Base-by-base conservation (phyloP, 2,888 invertebrate genomes). In the Torymus tubicola region DNA sequence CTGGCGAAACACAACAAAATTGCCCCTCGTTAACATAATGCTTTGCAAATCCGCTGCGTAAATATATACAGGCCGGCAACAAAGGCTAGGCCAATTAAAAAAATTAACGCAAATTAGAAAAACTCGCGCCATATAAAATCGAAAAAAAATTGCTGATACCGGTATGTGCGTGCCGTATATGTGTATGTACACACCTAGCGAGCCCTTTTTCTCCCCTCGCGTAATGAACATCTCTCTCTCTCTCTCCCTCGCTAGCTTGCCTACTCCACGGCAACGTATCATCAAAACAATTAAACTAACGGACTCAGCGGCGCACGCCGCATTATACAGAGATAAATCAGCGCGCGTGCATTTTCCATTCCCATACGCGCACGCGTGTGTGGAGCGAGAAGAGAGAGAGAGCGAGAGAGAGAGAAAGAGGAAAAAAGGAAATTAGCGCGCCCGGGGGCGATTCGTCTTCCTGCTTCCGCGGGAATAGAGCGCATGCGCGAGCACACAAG, bases 211-310 rank as follows among this genome's bases (percentile, higher is more conserved):
- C 31, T 8, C 31, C 31, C 31, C 31, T 31, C 31, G 31, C 31
- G 31, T 55, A 73, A 73, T 24, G 55, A 64, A 73, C 64, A 73
- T 65, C 50, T 11, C n/a, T 52, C 31, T 31, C 31, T 31, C 31
- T 31, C 31, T 31, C 8, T 31, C 31, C 31, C 31, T 31, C 3
- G 31, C 31, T 31, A 8, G 31, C 2, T 1, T 3, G 2, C 3
- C 1, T 31, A 31, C 31, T 31, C 31, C 4, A 31, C 31, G 31
- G 31, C 31, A 73, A 73, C 73, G 73, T 73, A 73, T 73, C 65
- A 73, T 73, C 73, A 65, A 64, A 73, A 73, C 73, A 73, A 73
- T 73, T 73, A 73, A 73, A 65, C 50, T 53, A 10, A 11, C 24
- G 21, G 14, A 8, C 4, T 55, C 50, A 16, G 60, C 18, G n/a